These are phyloP conservation scores for Congeria kusceri DNA, from an alignment of 2,888 invertebrate species.

Conservation along the genomic window DNA sequence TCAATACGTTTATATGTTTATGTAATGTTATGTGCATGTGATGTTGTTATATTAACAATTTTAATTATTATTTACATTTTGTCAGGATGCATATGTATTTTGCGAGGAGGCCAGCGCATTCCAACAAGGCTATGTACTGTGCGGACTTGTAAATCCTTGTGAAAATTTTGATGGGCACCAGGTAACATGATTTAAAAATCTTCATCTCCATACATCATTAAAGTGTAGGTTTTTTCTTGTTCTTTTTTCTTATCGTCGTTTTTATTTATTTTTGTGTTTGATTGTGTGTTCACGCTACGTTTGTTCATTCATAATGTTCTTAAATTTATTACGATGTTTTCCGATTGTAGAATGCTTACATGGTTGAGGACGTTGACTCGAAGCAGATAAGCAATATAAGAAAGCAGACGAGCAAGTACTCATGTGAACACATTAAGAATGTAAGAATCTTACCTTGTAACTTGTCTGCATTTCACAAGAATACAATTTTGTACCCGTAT, in stretches of 20 bases:
- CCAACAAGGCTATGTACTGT: constrained; percentile 20
- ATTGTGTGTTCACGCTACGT: too few relatives aligned
- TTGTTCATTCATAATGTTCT: too few relatives aligned
- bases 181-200: neutral
- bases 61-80: neutral
- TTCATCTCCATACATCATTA: neutral
- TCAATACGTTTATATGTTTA: too few relatives aligned
- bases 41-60: neutral
- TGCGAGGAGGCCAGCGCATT: constrained; percentile 21
- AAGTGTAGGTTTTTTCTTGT: neutral
- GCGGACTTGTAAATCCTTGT: constrained; percentile 36
- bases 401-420: constrained; percentile 44
- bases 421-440: constrained; percentile 50
- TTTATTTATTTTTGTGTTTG: neutral
- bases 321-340: neutral
- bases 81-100: constrained; percentile 27
- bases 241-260: neutral
- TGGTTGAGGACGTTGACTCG: constrained; percentile 33
- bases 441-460: constrained; percentile 39
- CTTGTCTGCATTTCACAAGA: too few relatives aligned
- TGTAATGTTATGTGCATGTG: too few relatives aligned
- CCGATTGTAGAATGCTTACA: constrained; percentile 18
- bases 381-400: constrained; percentile 41
- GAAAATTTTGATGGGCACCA: neutral
- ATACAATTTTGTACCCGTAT: too few relatives aligned